A percentile compares a stretch with the other conserved stretches of the same genome.
phyloP scores from a whole-genome alignment of 2,113 vertebrate genomes.

The Laterallus jamaicensis region DNA sequence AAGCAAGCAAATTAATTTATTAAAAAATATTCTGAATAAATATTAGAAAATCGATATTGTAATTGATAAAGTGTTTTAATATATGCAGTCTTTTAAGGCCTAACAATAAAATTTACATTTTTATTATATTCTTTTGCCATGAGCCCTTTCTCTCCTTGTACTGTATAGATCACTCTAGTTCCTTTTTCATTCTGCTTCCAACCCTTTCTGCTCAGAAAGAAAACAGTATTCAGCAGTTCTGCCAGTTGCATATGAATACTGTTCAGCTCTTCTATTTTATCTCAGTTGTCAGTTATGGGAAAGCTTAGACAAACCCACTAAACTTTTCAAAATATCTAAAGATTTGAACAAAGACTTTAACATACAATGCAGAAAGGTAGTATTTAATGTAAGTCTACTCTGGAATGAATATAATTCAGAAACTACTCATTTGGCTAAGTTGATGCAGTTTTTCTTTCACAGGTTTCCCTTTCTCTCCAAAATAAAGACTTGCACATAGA shows the following conservation, averaged over 20 bases:
- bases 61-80: neutral
- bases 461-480: neutral
- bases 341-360: slow-evolving; percentile 11
- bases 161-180: neutral
- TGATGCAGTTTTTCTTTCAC: neutral
- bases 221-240: slow-evolving; percentile 3
- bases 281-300: neutral
- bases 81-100: neutral
- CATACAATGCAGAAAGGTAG: neutral
- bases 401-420: neutral
- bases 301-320: slow-evolving; percentile 4
- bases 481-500: neutral
- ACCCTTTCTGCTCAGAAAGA: neutral
- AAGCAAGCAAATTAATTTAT: neutral
- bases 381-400: neutral
- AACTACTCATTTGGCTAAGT: neutral
- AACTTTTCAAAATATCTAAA: slow-evolving; percentile 29
- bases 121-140: neutral
- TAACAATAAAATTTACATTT: neutral
- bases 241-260: neutral
- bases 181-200: neutral
- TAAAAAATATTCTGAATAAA: neutral
- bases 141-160: neutral
- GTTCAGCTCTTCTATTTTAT: neutral
- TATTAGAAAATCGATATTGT: neutral